These are phyloP conservation scores for Polypterus senegalus DNA, from an alignment of 2,113 vertebrate species.

Conservation along the genomic window DNA sequence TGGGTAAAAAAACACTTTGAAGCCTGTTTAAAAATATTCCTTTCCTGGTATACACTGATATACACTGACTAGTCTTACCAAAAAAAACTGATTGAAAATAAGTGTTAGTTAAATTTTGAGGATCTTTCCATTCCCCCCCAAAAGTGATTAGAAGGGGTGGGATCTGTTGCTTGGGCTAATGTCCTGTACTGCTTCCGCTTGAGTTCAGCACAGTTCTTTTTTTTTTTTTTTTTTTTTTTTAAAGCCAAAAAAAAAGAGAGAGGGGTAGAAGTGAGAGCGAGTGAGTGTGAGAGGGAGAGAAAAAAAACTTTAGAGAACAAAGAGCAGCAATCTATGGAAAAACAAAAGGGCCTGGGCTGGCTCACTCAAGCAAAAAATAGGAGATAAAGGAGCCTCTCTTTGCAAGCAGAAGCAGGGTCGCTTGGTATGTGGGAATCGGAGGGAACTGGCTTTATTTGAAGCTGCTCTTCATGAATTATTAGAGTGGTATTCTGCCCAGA, in stretches of 20 bases:
- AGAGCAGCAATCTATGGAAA: slow-evolving; percentile 82
- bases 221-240: slow-evolving; percentile 33
- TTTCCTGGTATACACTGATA: no score
- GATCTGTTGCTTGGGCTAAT: slow-evolving; percentile 23
- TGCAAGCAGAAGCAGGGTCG: slow-evolving; percentile 63
- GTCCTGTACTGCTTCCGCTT: slow-evolving; percentile 35
- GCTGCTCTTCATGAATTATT: slow-evolving; percentile 65
- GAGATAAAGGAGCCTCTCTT: slow-evolving; percentile 82
- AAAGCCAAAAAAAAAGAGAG: slow-evolving; percentile 27
- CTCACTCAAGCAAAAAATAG: slow-evolving; percentile 83
- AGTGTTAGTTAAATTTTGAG: no score
- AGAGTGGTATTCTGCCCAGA: slow-evolving; percentile 35
- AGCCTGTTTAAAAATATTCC: no score
- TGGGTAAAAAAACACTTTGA: no score
- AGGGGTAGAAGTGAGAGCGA: slow-evolving; percentile 19
- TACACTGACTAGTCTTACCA: no score
- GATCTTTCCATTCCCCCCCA: no score
- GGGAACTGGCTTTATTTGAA: slow-evolving; percentile 50
- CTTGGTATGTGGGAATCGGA: slow-evolving; percentile 77
- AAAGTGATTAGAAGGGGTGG: slow-evolving; percentile 6
- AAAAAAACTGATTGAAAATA: no score
- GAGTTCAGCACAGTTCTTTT: slow-evolving; percentile 38
- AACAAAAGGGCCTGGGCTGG: slow-evolving; percentile 72
- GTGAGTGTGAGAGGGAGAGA: slow-evolving; percentile 21
- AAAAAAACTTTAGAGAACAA: slow-evolving; percentile 59